Conservation (phyloP, 2,113 vertebrate species). For the Callipepla californica region DNA sequence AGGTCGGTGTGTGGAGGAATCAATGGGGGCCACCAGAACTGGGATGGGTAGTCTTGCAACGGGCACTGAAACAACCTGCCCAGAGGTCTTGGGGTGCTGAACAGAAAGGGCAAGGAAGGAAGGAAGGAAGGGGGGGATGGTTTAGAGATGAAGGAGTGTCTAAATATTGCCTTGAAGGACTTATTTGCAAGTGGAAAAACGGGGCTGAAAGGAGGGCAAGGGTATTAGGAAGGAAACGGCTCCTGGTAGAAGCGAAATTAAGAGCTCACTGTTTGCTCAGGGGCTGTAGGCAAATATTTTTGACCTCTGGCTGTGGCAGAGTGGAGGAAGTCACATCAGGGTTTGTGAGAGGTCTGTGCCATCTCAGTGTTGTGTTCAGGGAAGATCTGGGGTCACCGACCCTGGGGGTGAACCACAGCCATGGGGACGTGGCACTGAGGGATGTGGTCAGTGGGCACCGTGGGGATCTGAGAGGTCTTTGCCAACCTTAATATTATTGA, state of each 20-base stretch:
- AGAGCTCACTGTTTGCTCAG: neutral
- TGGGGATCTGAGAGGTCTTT: no score
- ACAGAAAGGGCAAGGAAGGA: neutral
- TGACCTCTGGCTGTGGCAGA: neutral
- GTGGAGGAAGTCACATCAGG: fast-evolving
- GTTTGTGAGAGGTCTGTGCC: neutral
- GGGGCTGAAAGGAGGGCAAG: constrained; percentile 6
- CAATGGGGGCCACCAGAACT: neutral
- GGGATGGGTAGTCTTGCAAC: neutral
- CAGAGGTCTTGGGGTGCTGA: neutral
- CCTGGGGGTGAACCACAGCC: no score
- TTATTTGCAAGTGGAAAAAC: neutral
- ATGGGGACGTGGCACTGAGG: no score
- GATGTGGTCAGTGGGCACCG: no score
- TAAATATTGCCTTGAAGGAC: neutral
- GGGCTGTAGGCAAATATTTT: neutral
- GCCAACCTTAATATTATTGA: no score
- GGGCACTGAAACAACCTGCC: neutral
- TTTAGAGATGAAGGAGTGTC: neutral
- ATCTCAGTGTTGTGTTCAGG: neutral
- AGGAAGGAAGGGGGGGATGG: neutral
- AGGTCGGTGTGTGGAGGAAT: neutral
- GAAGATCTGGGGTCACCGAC: no score
- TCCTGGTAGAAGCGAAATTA: neutral
- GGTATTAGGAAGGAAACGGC: neutral